Evolutionary conservation across 2,113 vertebrate genomes (phyloP).

Genomic region (Elaphurus davidianus): DNA sequence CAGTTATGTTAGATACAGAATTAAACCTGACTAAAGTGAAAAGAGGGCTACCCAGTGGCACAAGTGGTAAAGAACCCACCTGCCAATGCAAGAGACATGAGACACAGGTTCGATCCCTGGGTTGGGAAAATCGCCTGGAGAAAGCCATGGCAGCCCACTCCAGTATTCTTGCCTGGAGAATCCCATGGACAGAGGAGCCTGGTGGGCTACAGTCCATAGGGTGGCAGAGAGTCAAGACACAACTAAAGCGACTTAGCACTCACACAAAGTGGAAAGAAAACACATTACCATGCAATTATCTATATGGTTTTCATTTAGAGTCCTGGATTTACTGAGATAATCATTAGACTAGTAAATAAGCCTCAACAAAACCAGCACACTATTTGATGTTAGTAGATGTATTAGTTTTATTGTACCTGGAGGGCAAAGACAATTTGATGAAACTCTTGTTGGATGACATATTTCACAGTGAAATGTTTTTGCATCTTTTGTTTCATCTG

Average conservation of each 20-base stretch:
- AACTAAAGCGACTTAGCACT: not conserved
- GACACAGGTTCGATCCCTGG: not conserved
- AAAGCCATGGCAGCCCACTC: not conserved
- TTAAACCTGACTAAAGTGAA: slow-evolving; percentile 65
- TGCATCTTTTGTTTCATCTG: slow-evolving; percentile 34
- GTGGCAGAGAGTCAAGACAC: not conserved
- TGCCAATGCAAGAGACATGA: not conserved
- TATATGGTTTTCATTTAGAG: slow-evolving; percentile 67
- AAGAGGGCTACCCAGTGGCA: not conserved
- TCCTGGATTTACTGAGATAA: slow-evolving; percentile 58
- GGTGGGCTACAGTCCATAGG: not conserved
- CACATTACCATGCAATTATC: slow-evolving; percentile 53
- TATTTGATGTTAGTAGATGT: slow-evolving; percentile 68
- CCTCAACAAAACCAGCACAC: slow-evolving; percentile 54
- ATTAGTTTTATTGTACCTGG: slow-evolving; percentile 68
- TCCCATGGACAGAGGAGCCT: not conserved
- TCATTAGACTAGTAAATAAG: slow-evolving; percentile 66
- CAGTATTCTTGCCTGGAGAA: not conserved
- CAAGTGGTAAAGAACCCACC: not conserved
- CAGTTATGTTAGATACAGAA: slow-evolving; percentile 36
- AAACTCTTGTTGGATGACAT: slow-evolving; percentile 61
- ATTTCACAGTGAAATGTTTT: slow-evolving; percentile 72
- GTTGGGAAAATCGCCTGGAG: not conserved
- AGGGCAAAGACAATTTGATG: slow-evolving; percentile 65
- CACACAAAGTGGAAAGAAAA: slow-evolving; percentile 66